Evolutionary conservation across 2,797 vertebrate species (phyloP).

Genomic region (Bryconaethiops microstoma): DNA sequence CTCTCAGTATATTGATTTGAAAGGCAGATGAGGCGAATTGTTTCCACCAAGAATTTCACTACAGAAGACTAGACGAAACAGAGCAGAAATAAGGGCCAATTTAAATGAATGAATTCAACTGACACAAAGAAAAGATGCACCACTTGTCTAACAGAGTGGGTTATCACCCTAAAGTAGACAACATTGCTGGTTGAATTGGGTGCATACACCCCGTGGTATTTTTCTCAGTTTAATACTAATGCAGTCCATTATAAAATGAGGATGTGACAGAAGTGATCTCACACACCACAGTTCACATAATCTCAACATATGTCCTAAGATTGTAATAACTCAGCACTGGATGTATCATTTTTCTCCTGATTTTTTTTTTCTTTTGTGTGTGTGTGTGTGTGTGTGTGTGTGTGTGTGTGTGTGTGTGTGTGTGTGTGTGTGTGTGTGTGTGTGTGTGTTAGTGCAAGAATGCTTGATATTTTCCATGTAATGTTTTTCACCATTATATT

Average conservation of each 20-base stretch:
- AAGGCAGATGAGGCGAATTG: neutral
- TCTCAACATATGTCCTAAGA: too few relatives aligned
- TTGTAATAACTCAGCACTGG: too few relatives aligned
- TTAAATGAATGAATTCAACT: neutral
- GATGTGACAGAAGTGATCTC: neutral
- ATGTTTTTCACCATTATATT: too few relatives aligned
- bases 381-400: too few relatives aligned
- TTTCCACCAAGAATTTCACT: neutral
- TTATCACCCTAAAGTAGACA: neutral
- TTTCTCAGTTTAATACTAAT: neutral
- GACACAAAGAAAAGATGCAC: too few relatives aligned
- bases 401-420: too few relatives aligned
- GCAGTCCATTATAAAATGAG: neutral
- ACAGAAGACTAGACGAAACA: neutral
- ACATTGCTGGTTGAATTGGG: neutral
- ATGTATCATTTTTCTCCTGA: too few relatives aligned
- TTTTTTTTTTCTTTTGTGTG: too few relatives aligned
- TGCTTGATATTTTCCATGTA: too few relatives aligned
- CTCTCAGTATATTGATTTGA: slow-evolving; percentile 5
- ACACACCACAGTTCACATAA: too few relatives aligned
- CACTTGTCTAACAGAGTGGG: neutral
- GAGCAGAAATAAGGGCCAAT: neutral
- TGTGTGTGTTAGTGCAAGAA: too few relatives aligned
- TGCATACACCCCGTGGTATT: neutral
- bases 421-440: too few relatives aligned